phyloP scores from a whole-genome alignment of 1,140 invertebrate genomes.

The Danaus melanippus region DNA sequence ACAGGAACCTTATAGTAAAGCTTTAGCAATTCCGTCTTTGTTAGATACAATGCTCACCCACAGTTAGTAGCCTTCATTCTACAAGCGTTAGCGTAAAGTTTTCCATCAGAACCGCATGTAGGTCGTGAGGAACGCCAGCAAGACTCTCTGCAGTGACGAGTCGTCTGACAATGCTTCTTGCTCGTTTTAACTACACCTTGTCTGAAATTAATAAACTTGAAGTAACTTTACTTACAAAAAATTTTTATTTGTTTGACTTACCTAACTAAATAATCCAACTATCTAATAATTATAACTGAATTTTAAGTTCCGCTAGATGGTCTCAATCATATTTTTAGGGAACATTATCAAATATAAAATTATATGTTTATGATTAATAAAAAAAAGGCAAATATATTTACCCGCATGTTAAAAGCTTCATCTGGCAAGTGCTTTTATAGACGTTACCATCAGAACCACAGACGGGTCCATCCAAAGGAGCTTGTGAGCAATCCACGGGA shows the following conservation, averaged over 20 bases:
- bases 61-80: conserved; percentile 94
- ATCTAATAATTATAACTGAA: neutral
- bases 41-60: conserved; percentile 74
- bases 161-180: conserved; percentile 91
- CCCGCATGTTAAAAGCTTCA: conserved; percentile 92
- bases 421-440: conserved; percentile 93
- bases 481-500: conserved; percentile 86
- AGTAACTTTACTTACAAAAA: conserved; percentile 2
- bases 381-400: conserved; percentile 56
- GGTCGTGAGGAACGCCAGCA: conserved; percentile 91
- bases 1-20: too few species aligned
- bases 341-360: too few species aligned
- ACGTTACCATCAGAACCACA: conserved; percentile 95
- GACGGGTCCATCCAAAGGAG: conserved; percentile 88
- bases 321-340: too few species aligned
- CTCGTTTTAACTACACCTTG: conserved; percentile 87
- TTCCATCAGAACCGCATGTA: conserved; percentile 93
- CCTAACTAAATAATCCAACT: neutral
- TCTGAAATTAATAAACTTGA: conserved; percentile 45
- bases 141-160: conserved; percentile 90
- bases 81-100: conserved; percentile 92
- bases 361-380: neutral
- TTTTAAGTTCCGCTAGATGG: neutral
- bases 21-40: neutral
- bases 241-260: too few species aligned